These are phyloP conservation scores for Taxidea taxus DNA, from an alignment of 2,113 vertebrate species.

Conservation along the genomic window DNA sequence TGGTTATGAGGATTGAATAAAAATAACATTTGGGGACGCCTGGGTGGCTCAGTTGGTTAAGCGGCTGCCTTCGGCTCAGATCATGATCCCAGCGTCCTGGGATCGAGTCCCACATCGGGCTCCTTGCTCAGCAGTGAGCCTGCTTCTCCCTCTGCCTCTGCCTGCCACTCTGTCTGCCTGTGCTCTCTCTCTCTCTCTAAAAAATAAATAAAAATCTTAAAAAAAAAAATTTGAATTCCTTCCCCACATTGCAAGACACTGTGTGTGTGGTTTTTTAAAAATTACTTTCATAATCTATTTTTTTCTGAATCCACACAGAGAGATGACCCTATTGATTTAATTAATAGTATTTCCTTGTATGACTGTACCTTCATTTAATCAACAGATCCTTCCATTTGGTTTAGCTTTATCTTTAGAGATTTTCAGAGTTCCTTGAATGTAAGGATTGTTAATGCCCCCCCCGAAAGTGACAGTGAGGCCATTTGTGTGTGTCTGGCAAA, in stretches of 20 bases:
- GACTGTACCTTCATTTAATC: not conserved
- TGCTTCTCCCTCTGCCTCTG: too few species aligned
- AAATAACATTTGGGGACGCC: not conserved
- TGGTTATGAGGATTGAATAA: not conserved
- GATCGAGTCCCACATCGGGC: too few species aligned
- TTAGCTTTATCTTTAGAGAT: not conserved
- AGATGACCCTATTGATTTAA: not conserved
- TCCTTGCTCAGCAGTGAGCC: too few species aligned
- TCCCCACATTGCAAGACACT: not conserved
- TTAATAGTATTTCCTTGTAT: not conserved
- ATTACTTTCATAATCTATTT: not conserved
- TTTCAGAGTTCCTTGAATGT: not conserved
- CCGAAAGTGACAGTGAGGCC: not conserved
- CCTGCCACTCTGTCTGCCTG: too few species aligned
- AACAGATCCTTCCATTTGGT: not conserved
- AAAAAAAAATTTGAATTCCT: not conserved
- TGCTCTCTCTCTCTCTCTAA: too few species aligned
- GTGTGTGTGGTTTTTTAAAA: not conserved
- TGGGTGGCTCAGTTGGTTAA: too few species aligned
- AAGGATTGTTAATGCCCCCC: not conserved
- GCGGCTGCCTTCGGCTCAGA: too few species aligned
- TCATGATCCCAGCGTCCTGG: too few species aligned
- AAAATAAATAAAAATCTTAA: too few species aligned
- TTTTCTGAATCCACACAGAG: not conserved
- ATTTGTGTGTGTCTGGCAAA: not conserved